Base-by-base conservation (phyloP, 2,113 vertebrate species). In the zebrafish (Danio rerio) region DNA sequence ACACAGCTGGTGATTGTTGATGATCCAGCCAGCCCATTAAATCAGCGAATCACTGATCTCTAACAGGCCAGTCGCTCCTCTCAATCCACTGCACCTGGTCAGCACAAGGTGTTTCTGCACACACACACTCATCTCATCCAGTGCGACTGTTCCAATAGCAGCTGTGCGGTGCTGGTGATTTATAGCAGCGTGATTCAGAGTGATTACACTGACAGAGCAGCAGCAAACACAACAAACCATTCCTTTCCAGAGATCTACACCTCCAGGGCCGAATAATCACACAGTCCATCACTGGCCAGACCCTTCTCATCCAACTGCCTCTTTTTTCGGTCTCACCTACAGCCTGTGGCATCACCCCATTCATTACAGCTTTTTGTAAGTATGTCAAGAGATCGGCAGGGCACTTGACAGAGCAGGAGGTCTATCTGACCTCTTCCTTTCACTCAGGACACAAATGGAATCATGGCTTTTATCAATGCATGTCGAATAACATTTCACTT, bases 181-280 rank as follows among this genome's bases (percentile, higher is more conserved):
- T 91, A 90, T 90, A 83, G 88, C 86, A 78, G 83, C 81, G 86
- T 90, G 90, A 91, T 90, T 91, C 87, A 86, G 89, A 88, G 86
- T 87, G 90, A 92, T 89, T 89, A 80, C 21, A 68, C 86, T 88
- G 86, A 85, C 81, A 80, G 81, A 82, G 83, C 53, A 87, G 81
- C 86, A 83, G 87, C 86, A 84, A 87, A 90, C 88, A 92, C 89
- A 87, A 87, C 89, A 89, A 85, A 82, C 85, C 86, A 84, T 89
- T 89, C 86, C 87, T 89, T 90, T 90, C 87, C 84, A 84, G 78
- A 59, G 78, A 74, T 66, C 83, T 65, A 69, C 62, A 66, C 20
- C 85, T 77, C 81, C 59, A 21, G 81, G 66, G 68, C 52, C 52
- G 68, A 75, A 76, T 83, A 82, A 85, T 85, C 79, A 70, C 84